Percentiles rank a stretch among this genome's conserved stretches.
These are phyloP conservation scores for Apodemus sylvaticus DNA, from an alignment of 2,113 vertebrate species.

Conservation along the genomic window DNA sequence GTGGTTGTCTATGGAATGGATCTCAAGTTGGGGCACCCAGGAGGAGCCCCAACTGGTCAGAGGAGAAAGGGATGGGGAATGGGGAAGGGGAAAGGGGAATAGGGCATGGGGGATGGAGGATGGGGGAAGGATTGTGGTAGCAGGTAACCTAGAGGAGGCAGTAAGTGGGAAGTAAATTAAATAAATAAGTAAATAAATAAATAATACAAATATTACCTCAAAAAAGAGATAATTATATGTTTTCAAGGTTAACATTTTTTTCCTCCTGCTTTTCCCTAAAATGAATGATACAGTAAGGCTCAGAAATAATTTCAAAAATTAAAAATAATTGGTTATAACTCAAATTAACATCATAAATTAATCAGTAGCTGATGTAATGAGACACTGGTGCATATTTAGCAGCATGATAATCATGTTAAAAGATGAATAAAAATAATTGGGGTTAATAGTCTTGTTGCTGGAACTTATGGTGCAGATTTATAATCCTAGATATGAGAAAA, in stretches of 20 bases:
- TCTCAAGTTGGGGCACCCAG: too few relatives aligned
- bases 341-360: not conserved
- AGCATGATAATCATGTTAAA: not conserved
- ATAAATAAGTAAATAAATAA: too few relatives aligned
- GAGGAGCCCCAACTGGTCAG: too few relatives aligned
- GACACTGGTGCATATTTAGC: not conserved
- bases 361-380: not conserved
- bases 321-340: slow-evolving; percentile 1
- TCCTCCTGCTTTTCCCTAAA: not conserved
- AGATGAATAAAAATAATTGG: not conserved
- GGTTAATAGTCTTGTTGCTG: not conserved
- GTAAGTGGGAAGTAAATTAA: too few relatives aligned
- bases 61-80: too few relatives aligned
- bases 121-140: too few relatives aligned
- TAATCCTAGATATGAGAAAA: not conserved
- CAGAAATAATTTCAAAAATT: slow-evolving; percentile 11
- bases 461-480: not conserved
- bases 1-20: too few relatives aligned
- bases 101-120: too few relatives aligned
- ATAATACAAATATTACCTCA: too few relatives aligned
- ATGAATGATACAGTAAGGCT: not conserved
- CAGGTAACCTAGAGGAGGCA: too few relatives aligned
- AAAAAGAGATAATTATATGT: not conserved
- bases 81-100: too few relatives aligned
- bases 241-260: not conserved